phyloP scores from a whole-genome alignment of 1,140 invertebrate genomes.

The Pseudoatta argentina region DNA sequence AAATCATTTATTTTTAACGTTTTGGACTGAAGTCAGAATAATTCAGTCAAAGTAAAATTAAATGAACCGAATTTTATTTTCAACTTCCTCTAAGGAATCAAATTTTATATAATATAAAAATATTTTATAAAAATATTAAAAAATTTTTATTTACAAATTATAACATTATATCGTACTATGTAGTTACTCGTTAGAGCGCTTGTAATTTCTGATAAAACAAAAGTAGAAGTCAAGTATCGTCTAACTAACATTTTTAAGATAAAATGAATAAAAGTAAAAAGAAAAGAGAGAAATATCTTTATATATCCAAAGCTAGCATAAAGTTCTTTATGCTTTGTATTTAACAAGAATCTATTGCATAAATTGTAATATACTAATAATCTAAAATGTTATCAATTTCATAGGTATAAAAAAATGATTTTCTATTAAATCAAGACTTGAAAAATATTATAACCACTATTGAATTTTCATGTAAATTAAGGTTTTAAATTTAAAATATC shows the following conservation, averaged over 20 bases:
- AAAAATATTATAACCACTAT: neutral
- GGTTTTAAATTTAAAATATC: conserved; percentile 3
- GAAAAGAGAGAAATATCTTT: conserved; percentile 12
- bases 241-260: conserved; percentile 30
- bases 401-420: neutral
- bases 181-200: neutral
- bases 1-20: neutral
- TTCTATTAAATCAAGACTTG: neutral
- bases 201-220: conserved; percentile 29
- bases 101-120: neutral
- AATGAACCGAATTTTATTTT: neutral
- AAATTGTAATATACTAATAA: neutral
- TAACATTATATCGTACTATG: neutral
- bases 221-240: conserved; percentile 22
- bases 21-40: neutral
- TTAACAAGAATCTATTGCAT: conserved; percentile 18
- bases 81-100: neutral
- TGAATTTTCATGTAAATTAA: neutral
- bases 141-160: conserved; percentile 2
- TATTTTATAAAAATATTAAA: neutral
- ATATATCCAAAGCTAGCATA: neutral
- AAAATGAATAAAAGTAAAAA: conserved; percentile 39
- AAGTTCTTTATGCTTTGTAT: conserved; percentile 7
- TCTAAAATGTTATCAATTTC: neutral
- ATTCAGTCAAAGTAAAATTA: neutral